Base-by-base conservation (phyloP, 2,888 invertebrate genomes). In the Lochmaea capreae region DNA sequence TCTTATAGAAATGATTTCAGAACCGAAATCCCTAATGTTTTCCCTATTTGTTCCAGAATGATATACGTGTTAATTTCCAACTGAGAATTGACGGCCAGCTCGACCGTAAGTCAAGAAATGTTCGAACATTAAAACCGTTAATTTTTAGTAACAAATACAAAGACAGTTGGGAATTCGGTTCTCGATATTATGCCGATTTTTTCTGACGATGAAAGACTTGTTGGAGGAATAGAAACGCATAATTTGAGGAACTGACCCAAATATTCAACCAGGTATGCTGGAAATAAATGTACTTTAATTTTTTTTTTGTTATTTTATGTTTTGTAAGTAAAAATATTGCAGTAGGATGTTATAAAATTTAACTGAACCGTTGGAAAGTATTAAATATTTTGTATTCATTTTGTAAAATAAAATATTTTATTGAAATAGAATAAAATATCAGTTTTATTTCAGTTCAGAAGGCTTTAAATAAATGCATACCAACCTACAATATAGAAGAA, bases 51-150 rank as follows among this genome's bases (percentile, higher is more conserved):
- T 90, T 89, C 82, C 88, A 91, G 91, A 86, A 91, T 91, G 91
- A 91, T 91, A 79, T 90, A 90, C 86, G 90, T 90, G 81, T 88
- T 91, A 82, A 91, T 91, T 84, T 90, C 90, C 79, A 87, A 90
- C 86, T 91, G 89, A 87, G 85, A 78, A 72, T 66, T 54, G 58
- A 72, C 69, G 74, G 69, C 72, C 75, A 65, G 65, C 62, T 43
- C 79, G 74, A 79, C 70, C 73, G 75, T 77, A 71, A 67, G 52
- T 71, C 74, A 77, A 74, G 78, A 77, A 57, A 65, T 63, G n/a
- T 43, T 63, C 62, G 62, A 72, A 69, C 68, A 75, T 52, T 71
- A 67, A 71, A 73, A 75, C 72, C 59, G 62, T 74, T 73, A 76
- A 67, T 57, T 49, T 46, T 68, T 75, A 78, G 72, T 75, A 76